These are phyloP conservation scores for Lysiphlebus fabarum DNA, from an alignment of 1,140 invertebrate genomes.

Conservation along the genomic window DNA sequence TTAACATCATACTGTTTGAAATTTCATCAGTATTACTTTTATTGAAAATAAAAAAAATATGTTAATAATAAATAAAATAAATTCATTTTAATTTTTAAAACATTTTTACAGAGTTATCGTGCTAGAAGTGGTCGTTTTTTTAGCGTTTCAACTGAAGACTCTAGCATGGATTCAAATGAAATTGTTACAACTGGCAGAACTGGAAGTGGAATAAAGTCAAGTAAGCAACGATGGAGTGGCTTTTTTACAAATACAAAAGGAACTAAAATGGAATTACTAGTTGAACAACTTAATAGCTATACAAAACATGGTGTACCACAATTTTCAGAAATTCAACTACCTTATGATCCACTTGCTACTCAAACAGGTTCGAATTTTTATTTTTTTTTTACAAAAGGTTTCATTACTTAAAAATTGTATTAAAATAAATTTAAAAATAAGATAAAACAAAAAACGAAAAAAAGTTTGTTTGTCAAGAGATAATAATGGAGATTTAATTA, in stretches of 20 bases:
- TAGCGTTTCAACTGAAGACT: conserved; percentile 63
- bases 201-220: conserved; percentile 44
- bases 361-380: conserved; percentile 53
- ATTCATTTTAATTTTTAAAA: conserved; percentile 6
- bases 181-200: conserved; percentile 39
- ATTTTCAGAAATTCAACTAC: conserved; percentile 43
- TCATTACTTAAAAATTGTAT: conserved; percentile 1
- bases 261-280: conserved; percentile 63
- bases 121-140: conserved; percentile 59
- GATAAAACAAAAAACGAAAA: too few relatives aligned
- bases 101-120: conserved; percentile 53
- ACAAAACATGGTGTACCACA: conserved; percentile 66
- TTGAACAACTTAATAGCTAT: conserved; percentile 67
- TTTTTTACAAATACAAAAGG: conserved; percentile 67
- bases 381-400: conserved; percentile 12
- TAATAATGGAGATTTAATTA: too few relatives aligned
- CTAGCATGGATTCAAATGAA: conserved; percentile 45
- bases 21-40: not conserved
- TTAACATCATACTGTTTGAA: too few relatives aligned
- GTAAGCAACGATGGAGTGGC: conserved; percentile 65
- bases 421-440: too few relatives aligned
- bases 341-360: conserved; percentile 43
- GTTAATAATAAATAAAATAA: conserved; percentile 1
- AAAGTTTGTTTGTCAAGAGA: too few relatives aligned
- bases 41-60: not conserved